Evolutionary conservation across 2,888 invertebrate genomes (phyloP).

Genomic region (Ligdia adustata): DNA sequence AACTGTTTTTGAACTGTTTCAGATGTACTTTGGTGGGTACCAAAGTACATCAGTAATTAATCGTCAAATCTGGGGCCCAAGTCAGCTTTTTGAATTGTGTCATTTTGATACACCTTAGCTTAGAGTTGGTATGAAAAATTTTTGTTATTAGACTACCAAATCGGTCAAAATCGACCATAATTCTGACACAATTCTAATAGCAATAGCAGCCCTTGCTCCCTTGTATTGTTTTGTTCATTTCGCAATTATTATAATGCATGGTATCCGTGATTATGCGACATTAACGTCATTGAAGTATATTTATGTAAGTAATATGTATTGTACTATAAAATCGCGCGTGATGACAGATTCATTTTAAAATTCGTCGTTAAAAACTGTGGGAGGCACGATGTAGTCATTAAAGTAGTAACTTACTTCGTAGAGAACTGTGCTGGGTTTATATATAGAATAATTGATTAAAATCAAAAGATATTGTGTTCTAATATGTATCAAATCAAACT

Average conservation of each 20-base stretch:
- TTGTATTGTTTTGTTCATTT: conserved; percentile 11
- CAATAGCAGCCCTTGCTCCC: too few species aligned
- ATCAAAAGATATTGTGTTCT: background rate
- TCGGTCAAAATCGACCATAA: too few species aligned
- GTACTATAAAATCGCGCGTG: conserved; percentile 19
- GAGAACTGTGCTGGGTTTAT: conserved; percentile 11
- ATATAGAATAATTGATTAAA: too few species aligned
- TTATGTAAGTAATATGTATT: conserved; percentile 10
- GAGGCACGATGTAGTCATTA: conserved; percentile 63
- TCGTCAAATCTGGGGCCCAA: too few species aligned
- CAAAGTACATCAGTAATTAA: too few species aligned
- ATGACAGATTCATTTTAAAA: conserved; percentile 34
- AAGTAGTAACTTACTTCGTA: conserved; percentile 21
- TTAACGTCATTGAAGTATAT: conserved; percentile 20
- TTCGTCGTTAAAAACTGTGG: conserved; percentile 37
- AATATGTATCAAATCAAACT: background rate
- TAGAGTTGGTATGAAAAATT: too few species aligned
- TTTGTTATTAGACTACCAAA: too few species aligned
- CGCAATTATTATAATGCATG: background rate
- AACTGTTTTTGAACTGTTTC: too few species aligned
- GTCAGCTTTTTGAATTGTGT: too few species aligned
- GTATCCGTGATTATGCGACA: conserved; percentile 16
- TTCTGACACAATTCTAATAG: too few species aligned
- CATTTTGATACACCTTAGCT: too few species aligned
- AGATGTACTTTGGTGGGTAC: too few species aligned